Percentiles rank a stretch among this genome's conserved stretches.
Evolutionary conservation across 2,888 invertebrate genomes (phyloP).

Genomic region (Chloroclystis v-ata): DNA sequence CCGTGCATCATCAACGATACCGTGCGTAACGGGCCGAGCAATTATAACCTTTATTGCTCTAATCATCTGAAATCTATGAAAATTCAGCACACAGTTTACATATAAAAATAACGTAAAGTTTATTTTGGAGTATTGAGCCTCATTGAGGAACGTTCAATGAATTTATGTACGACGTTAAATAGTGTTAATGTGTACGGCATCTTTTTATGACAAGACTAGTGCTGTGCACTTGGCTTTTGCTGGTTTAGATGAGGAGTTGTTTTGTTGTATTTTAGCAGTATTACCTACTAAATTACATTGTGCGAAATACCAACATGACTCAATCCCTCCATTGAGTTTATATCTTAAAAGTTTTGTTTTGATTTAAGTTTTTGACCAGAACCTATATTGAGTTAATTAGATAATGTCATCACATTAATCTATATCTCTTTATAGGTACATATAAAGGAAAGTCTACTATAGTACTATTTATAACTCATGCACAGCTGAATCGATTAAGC

Average conservation of each 20-base stretch:
- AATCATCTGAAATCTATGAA: constrained; percentile 58
- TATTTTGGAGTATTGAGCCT: constrained; percentile 64
- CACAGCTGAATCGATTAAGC: no score
- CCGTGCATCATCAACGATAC: constrained; percentile 46
- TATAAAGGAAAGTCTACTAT: no score
- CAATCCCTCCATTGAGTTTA: no score
- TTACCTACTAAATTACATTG: no score
- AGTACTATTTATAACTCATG: no score
- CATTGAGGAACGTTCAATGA: constrained; percentile 75
- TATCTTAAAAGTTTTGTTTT: no score
- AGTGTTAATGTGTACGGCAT: constrained; percentile 67
- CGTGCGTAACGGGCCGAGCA: constrained; percentile 35
- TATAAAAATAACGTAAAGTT: constrained; percentile 64
- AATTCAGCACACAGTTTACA: constrained; percentile 70
- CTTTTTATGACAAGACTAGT: constrained; percentile 51
- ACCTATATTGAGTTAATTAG: no score
- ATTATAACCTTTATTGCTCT: constrained; percentile 48
- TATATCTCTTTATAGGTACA: no score
- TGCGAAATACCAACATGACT: no score
- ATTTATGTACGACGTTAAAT: constrained; percentile 62
- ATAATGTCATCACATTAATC: no score
- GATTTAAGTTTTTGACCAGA: no score
- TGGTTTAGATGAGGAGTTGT: not conserved
- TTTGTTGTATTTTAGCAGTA: no score
- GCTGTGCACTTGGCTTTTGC: not conserved